These are phyloP conservation scores for Subacronicta megacephala DNA, from an alignment of 2,888 invertebrate genomes.

Conservation along the genomic window DNA sequence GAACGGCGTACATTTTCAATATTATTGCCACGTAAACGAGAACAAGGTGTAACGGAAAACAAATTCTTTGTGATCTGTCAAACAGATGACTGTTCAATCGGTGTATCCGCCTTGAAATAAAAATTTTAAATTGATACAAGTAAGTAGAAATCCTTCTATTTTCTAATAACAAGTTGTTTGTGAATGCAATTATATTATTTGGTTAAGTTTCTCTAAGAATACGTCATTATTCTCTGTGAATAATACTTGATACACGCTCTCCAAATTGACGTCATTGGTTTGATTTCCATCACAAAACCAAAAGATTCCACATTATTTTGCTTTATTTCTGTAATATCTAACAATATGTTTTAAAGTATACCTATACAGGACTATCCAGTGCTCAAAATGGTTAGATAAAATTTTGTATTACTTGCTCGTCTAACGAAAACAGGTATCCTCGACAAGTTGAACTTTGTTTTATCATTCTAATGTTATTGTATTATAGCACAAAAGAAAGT, in stretches of 20 bases:
- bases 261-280: constrained; percentile 83
- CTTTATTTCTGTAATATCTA: constrained; percentile 13
- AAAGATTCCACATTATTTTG: constrained; percentile 54
- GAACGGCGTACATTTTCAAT: background rate
- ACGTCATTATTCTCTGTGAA: constrained; percentile 38
- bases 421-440: constrained; percentile 36
- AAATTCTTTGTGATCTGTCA: constrained; percentile 78
- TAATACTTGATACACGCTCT: constrained; percentile 51
- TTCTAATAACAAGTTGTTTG: constrained; percentile 34
- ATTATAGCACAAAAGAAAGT: constrained; percentile 62
- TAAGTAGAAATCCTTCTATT: constrained; percentile 70
- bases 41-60: constrained; percentile 71
- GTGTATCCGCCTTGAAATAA: constrained; percentile 82
- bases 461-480: constrained; percentile 68
- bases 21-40: constrained; percentile 67
- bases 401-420: constrained; percentile 11
- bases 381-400: background rate
- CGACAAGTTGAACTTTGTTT: constrained; percentile 32
- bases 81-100: constrained; percentile 85
- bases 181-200: constrained; percentile 30
- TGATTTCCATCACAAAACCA: constrained; percentile 78
- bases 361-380: constrained; percentile 2
- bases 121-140: constrained; percentile 70
- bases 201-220: constrained; percentile 31
- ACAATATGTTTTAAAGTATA: constrained; percentile 7